These are phyloP conservation scores for Rousettus madagascariensis DNA, from an alignment of 2,797 vertebrate species.

Conservation along the genomic window DNA sequence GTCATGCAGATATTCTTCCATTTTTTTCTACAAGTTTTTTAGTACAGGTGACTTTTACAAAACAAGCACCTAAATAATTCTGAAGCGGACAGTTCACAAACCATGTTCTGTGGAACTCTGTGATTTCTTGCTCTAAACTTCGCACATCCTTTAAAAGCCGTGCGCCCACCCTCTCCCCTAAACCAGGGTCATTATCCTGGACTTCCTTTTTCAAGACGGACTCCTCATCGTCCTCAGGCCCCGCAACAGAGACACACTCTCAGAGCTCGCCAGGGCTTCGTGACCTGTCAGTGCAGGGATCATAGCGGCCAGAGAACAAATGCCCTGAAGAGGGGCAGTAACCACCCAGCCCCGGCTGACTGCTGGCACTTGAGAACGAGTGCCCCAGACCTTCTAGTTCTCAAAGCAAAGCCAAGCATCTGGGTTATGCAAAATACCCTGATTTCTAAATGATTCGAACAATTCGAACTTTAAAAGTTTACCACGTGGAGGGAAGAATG, in stretches of 20 bases:
- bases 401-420: neutral
- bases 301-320: neutral
- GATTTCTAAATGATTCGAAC: neutral
- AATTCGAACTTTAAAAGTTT: constrained; percentile 12
- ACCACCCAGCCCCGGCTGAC: neutral
- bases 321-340: accelerated
- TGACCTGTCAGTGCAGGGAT: neutral
- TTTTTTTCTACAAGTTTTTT: neutral
- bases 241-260: neutral
- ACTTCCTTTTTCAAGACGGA: neutral
- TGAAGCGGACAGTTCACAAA: neutral
- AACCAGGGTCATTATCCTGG: neutral
- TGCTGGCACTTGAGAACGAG: neutral
- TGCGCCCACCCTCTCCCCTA: accelerated
- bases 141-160: neutral
- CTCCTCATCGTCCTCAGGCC: neutral
- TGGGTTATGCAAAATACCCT: neutral
- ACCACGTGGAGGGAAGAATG: neutral
- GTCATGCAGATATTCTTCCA: neutral
- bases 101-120: neutral
- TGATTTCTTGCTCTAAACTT: neutral
- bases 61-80: neutral
- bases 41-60: neutral
- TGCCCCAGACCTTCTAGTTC: neutral
- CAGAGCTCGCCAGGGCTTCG: neutral